These are phyloP conservation scores for Stenotaenia linearis DNA, from an alignment of 2,888 invertebrate genomes.

Conservation along the genomic window DNA sequence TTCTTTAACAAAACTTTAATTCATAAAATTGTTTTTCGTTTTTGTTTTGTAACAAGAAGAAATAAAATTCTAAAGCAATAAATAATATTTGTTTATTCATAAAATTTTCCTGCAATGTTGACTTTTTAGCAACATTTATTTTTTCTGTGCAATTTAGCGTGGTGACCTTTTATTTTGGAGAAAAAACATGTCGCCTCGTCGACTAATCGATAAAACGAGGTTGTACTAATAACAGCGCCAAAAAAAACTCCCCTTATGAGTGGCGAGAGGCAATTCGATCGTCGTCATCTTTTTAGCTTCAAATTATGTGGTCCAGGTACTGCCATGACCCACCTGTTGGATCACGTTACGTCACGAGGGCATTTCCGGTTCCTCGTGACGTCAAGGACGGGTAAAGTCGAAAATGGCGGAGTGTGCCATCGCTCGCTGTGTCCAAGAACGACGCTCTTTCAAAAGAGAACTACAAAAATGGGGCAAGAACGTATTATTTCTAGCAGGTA, in stretches of 20 bases:
- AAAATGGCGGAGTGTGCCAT: slow-evolving; percentile 38
- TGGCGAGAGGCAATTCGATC: slow-evolving; percentile 21
- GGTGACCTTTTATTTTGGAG: slow-evolving; percentile 13
- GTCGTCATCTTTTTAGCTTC: slow-evolving; percentile 26
- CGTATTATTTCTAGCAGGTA: slow-evolving; percentile 40
- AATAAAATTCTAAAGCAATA: too few relatives aligned
- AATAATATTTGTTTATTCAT: neutral
- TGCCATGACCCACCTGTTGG: slow-evolving; percentile 34
- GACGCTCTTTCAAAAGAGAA: slow-evolving; percentile 45
- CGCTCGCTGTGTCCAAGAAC: slow-evolving; percentile 38
- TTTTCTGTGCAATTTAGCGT: neutral
- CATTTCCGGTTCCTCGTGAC: slow-evolving; percentile 34
- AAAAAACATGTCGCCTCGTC: slow-evolving; percentile 19
- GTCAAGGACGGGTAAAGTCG: slow-evolving; percentile 34
- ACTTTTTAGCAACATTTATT: neutral
- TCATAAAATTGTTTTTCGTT: neutral
- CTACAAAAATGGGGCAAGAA: slow-evolving; percentile 49
- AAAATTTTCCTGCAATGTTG: neutral
- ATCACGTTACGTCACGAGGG: slow-evolving; percentile 32
- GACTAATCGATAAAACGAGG: slow-evolving; percentile 23
- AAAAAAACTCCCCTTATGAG: neutral
- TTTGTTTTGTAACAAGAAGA: too few relatives aligned
- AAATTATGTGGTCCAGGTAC: slow-evolving; percentile 29
- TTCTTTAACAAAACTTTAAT: too few relatives aligned
- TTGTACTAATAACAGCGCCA: slow-evolving; percentile 20